Evolutionary conservation across 2,888 invertebrate species (phyloP), one percentile per base, ranked within the genome.

Genomic region (Drosophila dives): DNA sequence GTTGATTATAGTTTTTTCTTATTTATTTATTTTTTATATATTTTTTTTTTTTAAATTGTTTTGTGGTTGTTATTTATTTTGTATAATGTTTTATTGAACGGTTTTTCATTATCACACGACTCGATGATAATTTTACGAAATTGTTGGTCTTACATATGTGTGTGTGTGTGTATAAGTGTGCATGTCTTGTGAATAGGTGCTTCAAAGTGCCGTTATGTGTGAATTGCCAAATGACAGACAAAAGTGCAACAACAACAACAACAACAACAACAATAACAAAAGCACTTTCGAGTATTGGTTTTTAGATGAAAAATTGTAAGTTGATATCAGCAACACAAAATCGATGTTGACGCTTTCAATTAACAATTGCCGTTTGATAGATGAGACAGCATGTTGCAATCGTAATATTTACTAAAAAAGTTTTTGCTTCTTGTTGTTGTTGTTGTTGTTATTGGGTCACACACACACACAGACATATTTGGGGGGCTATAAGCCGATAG

Each of bases 301-400:
- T 68, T 48, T 60, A 56, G 59, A 12, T 58, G 72, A 58, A 71
- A 58, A 76, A 72, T 73, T 62, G 69, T 79, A 63, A 60, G 51
- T 51, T 63, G 36, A 4, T 54, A 61, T 61, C 23, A 64, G 11
- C 10, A 26, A 10, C 17, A 36, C 10, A 55, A 78, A 64, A 75
- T 64, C 67, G 59, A 60, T 89, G 79, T 85, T 86, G 76, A 86
- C 76, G 86, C 69, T 84, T 76, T 81, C 84, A 86, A 85, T 89
- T 85, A 85, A 86, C 81, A 84, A 89, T 76, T 86, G 84, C 74
- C 65, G 69, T 77, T 79, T 80, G 77, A 77, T 77, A 64, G 58
- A 75, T 77, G 77, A 67, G 77, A 80, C 77, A 75, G 77, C 51
- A 67, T 75, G 71, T 64, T 75, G 77, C 77, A 68, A 77, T 67